phyloP scores from a whole-genome alignment of 2,113 vertebrate genomes.

The Fulica atra region DNA sequence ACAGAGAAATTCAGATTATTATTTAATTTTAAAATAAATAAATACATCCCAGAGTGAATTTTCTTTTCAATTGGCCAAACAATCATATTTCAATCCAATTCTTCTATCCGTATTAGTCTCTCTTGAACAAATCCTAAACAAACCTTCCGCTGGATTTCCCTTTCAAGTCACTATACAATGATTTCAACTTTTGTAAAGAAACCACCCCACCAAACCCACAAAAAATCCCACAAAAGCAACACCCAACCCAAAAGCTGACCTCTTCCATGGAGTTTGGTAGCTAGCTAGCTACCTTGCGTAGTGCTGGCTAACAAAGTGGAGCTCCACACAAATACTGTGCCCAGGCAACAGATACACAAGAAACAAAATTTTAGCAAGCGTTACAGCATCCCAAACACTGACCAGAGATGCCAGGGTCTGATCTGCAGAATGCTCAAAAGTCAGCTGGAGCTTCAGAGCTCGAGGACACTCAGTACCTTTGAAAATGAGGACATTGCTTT shows the following conservation, averaged over 20 bases:
- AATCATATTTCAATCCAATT: not conserved
- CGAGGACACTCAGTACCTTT: not conserved
- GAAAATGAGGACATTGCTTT: not conserved
- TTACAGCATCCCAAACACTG: accelerated
- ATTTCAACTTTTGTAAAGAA: not conserved
- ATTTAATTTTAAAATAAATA: not conserved
- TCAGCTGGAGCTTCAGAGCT: not conserved
- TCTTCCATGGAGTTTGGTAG: accelerated
- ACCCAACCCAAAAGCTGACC: not conserved
- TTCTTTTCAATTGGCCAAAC: not conserved
- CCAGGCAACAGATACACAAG: not conserved
- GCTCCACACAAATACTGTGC: not conserved
- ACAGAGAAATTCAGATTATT: not conserved
- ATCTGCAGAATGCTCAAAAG: not conserved
- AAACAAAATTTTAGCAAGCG: not conserved
- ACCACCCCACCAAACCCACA: no score
- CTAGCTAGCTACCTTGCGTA: not conserved
- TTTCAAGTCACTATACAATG: not conserved
- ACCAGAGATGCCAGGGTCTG: not conserved
- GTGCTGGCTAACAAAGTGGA: not conserved
- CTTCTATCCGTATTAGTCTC: not conserved
- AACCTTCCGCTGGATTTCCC: not conserved
- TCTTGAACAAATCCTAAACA: not conserved
- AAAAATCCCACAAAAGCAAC: not conserved
- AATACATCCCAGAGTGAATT: not conserved